A percentile compares a stretch with the other conserved stretches of the same genome.
Conservation (phyloP, 2,888 invertebrate genomes). For the Daptonema setosum region DNA sequence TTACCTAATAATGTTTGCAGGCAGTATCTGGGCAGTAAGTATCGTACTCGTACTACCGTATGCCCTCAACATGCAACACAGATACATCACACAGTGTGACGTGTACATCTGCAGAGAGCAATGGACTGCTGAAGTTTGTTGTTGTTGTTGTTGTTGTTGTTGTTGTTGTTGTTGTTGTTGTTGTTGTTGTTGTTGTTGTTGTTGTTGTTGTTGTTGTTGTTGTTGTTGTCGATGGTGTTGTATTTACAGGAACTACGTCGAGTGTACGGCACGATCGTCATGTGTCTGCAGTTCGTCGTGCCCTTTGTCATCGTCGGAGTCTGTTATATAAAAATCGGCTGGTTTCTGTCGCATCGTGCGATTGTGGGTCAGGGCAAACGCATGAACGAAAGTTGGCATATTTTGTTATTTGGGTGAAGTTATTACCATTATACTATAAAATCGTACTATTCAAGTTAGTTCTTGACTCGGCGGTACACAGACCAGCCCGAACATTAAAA, state of each 20-base stretch:
- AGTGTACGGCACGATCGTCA: slow-evolving; percentile 62
- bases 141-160: too few species aligned
- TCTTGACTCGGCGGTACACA: too few species aligned
- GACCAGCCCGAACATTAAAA: too few species aligned
- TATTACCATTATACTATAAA: too few species aligned
- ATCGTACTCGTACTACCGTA: slow-evolving; percentile 70
- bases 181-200: too few species aligned
- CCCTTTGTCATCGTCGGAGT: slow-evolving; percentile 81
- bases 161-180: too few species aligned
- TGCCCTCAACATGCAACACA: slow-evolving; percentile 48
- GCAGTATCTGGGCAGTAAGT: slow-evolving; percentile 51
- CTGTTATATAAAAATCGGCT: slow-evolving; percentile 73
- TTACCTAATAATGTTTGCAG: background rate
- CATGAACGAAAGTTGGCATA: too few species aligned
- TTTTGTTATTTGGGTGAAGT: too few species aligned
- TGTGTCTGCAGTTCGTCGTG: slow-evolving; percentile 70
- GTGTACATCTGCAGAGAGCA: slow-evolving; percentile 39
- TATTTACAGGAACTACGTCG: slow-evolving; percentile 49
- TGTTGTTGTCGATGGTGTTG: too few species aligned
- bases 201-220: too few species aligned
- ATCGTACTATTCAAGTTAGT: too few species aligned
- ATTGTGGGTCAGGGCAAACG: background rate
- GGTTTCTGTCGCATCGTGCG: slow-evolving; percentile 13
- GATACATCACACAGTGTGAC: slow-evolving; percentile 30
- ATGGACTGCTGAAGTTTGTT: slow-evolving; percentile 67